Conservation (phyloP, 2,113 vertebrate species). For the Potamarius usumacintae region DNA sequence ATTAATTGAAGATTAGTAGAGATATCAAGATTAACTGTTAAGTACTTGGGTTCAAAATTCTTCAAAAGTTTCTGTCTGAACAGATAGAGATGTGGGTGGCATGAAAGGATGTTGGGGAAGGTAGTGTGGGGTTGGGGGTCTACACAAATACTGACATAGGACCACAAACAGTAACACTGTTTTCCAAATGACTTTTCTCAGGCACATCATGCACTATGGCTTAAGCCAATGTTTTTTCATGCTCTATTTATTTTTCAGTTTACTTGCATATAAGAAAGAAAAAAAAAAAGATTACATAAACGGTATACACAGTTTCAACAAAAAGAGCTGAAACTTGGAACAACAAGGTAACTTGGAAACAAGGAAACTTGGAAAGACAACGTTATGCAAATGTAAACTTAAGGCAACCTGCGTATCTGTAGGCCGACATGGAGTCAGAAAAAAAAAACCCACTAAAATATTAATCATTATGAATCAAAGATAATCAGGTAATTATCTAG, state of each 20-base stretch:
- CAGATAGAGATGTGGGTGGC: background rate
- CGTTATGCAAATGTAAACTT: background rate
- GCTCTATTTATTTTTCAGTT: background rate
- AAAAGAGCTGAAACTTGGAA: background rate
- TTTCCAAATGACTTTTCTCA: background rate
- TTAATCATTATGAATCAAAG: background rate
- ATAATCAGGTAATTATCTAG: background rate
- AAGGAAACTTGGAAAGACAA: background rate
- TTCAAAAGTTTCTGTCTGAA: background rate
- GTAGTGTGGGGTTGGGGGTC: background rate
- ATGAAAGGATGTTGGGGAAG: background rate
- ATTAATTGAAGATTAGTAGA: background rate
- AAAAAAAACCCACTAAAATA: background rate
- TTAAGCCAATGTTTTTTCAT: background rate
- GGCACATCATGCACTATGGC: background rate
- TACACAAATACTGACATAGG: too few relatives aligned
- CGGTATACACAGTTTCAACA: background rate
- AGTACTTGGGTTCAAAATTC: background rate
- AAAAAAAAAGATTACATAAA: background rate
- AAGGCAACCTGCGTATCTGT: background rate
- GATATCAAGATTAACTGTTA: background rate
- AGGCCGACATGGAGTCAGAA: background rate
- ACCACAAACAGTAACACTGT: background rate
- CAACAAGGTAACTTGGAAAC: too few relatives aligned
- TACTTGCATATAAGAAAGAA: background rate